Evolutionary conservation across 2,797 vertebrate species (phyloP), one percentile per base, ranked within the genome.

Genomic region (Chaetodon trifasciatus): DNA sequence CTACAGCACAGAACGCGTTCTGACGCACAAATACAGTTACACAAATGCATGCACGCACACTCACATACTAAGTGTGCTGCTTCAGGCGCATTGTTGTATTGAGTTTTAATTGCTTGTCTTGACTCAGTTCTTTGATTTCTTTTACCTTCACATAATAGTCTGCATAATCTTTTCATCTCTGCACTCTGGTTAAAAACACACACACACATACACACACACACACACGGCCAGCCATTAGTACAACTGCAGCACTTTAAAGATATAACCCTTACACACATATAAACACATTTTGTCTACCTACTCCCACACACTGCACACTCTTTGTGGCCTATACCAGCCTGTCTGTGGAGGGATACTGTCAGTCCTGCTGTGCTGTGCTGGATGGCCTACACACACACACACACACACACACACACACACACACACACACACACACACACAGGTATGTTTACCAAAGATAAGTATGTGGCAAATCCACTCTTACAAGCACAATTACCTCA

Each of bases 211-310:
- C 7, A 8, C 42, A 10, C 69, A 17, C 61, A 35, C 11, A 12
- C 47, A 50, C 19, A 16, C 1, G 21, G 32, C 37, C 76, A 74
- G 35, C 42, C 35, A 66, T 85, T 66, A 80, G 32, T 53, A 62
- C 55, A 74, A 63, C 61, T 57, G 53, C n/a, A 21, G 55, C 72
- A 67, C 55, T 84, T 70, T 70, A 58, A 70, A 81, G 65, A 49
- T 72, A 53, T 78, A 75, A 78, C 70, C 50, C 49, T 71, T 50
- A 56, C 37, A 70, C 5, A 52, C 56, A 39, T 53, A 67, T 37
- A 47, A 69, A 77, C 42, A 57, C 78, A 67, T 62, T 78, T 78
- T 69, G 55, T 74, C 70, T 70, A 71, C 63, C 44, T 74, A 74
- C 70, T 71, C 66, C 70, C 61, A 81, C 78, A 66, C 66, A 50